Evolutionary conservation across 2,888 invertebrate species (phyloP).

Genomic region (Fragum sueziense): DNA sequence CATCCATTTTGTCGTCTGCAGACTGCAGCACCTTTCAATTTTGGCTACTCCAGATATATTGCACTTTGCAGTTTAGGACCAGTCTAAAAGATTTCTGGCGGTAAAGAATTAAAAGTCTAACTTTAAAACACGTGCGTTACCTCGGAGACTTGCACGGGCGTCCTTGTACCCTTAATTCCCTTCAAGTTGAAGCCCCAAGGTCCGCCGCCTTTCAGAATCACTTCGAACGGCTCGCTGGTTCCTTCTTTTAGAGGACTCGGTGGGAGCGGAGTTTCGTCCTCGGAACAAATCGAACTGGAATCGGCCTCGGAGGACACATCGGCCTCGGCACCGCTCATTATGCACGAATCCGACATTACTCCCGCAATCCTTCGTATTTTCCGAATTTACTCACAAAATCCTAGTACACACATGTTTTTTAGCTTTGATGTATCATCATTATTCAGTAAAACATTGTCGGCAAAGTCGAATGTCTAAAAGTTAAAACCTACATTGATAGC

Average conservation of each 20-base stretch:
- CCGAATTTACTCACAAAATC: too few species aligned
- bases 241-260: conserved; percentile 54
- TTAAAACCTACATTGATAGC: neutral
- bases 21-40: too few species aligned
- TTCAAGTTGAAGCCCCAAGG: conserved; percentile 76
- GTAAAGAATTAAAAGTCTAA: too few species aligned
- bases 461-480: neutral
- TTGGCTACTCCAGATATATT: too few species aligned
- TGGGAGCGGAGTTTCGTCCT: conserved; percentile 54
- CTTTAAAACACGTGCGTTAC: conserved; percentile 57
- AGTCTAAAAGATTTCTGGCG: too few species aligned
- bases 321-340: conserved; percentile 58
- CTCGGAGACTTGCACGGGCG: conserved; percentile 70
- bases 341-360: neutral
- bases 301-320: conserved; percentile 56
- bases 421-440: neutral
- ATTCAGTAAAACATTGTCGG: neutral
- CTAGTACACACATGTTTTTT: too few species aligned
- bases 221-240: conserved; percentile 66
- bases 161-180: conserved; percentile 64
- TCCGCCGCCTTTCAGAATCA: conserved; percentile 72
- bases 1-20: too few species aligned
- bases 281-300: conserved; percentile 49
- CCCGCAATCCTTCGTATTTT: neutral
- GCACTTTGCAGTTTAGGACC: too few species aligned